Evolutionary conservation across 1,140 invertebrate species (phyloP).

Genomic region (Drosophila asahinai): DNA sequence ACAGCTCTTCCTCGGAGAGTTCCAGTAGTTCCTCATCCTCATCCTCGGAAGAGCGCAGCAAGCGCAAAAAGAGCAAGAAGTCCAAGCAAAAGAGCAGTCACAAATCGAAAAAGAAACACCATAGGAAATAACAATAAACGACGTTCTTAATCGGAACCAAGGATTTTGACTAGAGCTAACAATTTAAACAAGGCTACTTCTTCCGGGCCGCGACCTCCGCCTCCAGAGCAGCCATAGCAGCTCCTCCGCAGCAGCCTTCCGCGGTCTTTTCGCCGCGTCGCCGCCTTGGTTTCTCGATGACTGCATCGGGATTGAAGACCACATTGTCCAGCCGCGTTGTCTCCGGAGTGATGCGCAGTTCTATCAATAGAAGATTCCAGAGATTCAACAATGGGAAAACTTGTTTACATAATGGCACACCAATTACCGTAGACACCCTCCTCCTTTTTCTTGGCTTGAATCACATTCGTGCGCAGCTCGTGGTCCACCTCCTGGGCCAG

Average conservation of each 20-base stretch:
- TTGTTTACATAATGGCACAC: constrained; percentile 52
- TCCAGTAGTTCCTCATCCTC: constrained; percentile 35
- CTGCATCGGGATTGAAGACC: constrained; percentile 71
- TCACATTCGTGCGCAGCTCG: constrained; percentile 80
- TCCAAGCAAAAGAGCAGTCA: constrained; percentile 52
- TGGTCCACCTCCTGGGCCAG: constrained; percentile 73
- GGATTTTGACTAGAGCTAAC: constrained; percentile 38
- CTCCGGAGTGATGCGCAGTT: constrained; percentile 74
- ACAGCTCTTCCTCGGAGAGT: constrained; percentile 42
- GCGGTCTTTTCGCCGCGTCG: constrained; percentile 31
- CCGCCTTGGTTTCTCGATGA: constrained; percentile 57
- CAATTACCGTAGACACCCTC: constrained; percentile 70
- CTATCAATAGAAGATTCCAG: constrained; percentile 22
- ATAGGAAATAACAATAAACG: constrained; percentile 54
- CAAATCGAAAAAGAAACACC: constrained; percentile 64
- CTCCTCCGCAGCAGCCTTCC: constrained; percentile 65
- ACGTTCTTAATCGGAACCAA: constrained; percentile 25
- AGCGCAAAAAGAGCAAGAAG: constrained; percentile 54
- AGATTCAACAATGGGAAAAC: background rate
- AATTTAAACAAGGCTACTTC: constrained; percentile 44
- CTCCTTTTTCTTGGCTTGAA: constrained; percentile 69
- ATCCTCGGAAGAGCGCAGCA: constrained; percentile 56
- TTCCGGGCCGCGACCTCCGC: constrained; percentile 44
- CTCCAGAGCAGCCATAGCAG: constrained; percentile 54
- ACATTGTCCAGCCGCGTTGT: constrained; percentile 78